Base-by-base conservation (phyloP, 1,140 invertebrate genomes). In the Pogonomyrmex barbatus region DNA sequence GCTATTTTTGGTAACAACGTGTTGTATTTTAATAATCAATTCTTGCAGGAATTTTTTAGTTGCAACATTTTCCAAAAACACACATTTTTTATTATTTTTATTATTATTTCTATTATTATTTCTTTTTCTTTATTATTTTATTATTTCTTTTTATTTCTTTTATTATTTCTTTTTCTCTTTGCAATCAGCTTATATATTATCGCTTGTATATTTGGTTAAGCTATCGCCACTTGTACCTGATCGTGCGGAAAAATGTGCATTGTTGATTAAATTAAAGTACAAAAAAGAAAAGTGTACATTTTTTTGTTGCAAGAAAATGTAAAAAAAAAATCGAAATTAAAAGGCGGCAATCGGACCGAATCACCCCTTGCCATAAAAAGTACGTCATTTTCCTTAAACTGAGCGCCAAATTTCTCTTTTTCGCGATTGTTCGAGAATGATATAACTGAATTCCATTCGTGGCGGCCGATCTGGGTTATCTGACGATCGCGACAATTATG, bases 401-500 rank as follows among this genome's bases (percentile, higher is more conserved):
- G n/a, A 50, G 6, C 12, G 10, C 30, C 17, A 33, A 60, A 75
- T 73, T 24, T 24, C 68, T 83, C 68, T 83, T 47, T 83, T 68
- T 75, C 6, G 39, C 45, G 47, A 62, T 63, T 30, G 24, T 77
- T 47, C 75, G 83, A 42, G 36, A 76, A 79, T 85, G 60, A 85
- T 73, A 47, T 50, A 60, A 83, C 42, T 71, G 54, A 83, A 83
- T 83, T 82, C 47, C 30, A 52, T 75, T 24, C 71, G 42, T 36
- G 54, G 54, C 9, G 3, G 42, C 17, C 45, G 42, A 83, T 75
- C 79, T 75, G 54, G 68, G 79, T 83, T 83, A 83, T 83, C 68
- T 83, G n/a, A 30, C 68, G 54, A 83, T 83, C 68, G 54, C n/a
- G 42, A 83, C 54, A 75, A 83, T 83, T 83, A 83, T 62, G 75